Evolutionary conservation across 2,113 vertebrate species (phyloP).

Genomic region (Hydrolagus affinis): DNA sequence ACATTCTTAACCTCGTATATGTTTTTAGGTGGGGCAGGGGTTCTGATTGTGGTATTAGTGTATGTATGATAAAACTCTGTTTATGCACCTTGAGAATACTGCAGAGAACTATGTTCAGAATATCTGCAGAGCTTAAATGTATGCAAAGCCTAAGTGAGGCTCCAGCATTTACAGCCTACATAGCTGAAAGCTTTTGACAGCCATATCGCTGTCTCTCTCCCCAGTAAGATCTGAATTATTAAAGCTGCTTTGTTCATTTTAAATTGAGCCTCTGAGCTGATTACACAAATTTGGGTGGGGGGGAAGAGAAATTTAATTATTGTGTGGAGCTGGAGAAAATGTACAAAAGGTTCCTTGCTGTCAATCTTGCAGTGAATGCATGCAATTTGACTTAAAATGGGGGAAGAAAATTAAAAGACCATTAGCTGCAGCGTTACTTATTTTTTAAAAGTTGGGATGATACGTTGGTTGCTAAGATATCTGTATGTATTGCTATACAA

Average conservation of each 20-base stretch:
- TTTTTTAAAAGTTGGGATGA: too few relatives aligned
- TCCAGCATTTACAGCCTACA: constrained; percentile 46
- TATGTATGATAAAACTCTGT: constrained; percentile 38
- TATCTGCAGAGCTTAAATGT: constrained; percentile 42
- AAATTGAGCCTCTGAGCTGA: constrained; percentile 56
- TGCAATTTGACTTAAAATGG: background rate
- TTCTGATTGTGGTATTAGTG: too few relatives aligned
- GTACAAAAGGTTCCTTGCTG: background rate
- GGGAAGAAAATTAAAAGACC: background rate
- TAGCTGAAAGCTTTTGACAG: constrained; percentile 59
- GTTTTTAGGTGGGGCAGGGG: too few relatives aligned
- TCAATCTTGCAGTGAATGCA: background rate
- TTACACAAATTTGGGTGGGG: constrained; percentile 37
- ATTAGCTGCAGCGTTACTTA: background rate
- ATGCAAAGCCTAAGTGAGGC: constrained; percentile 54
- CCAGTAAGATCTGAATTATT: constrained; percentile 51
- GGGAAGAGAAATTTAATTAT: background rate
- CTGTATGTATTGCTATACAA: too few relatives aligned
- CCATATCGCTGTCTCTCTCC: constrained; percentile 49
- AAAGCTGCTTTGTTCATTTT: constrained; percentile 61
- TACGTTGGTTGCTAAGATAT: too few relatives aligned
- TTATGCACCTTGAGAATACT: constrained; percentile 33
- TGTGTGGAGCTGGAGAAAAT: background rate
- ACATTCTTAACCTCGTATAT: too few relatives aligned
- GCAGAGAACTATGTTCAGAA: constrained; percentile 42